phyloP scores from a whole-genome alignment of 2,113 vertebrate genomes.

The Lontra canadensis region DNA sequence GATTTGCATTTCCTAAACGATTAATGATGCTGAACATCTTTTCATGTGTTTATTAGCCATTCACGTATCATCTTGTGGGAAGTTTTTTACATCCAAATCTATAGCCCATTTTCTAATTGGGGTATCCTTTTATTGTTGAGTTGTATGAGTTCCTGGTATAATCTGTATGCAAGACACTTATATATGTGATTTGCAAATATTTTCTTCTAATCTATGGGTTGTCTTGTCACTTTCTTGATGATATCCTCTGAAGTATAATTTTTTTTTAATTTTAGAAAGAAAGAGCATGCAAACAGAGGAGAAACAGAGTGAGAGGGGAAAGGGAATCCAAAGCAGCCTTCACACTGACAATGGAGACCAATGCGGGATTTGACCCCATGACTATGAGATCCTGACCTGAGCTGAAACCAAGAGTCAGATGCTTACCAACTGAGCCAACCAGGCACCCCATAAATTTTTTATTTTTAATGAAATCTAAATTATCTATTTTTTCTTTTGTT shows the following conservation, averaged over 20 bases:
- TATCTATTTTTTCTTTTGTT: not conserved
- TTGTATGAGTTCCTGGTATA: not conserved
- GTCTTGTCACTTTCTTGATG: constrained; percentile 1
- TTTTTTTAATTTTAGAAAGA: not conserved
- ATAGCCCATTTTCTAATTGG: not conserved
- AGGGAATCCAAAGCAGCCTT: not conserved
- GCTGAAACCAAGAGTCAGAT: not conserved
- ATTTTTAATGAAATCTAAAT: constrained; percentile 20
- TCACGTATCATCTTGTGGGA: not conserved
- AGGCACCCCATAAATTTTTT: not conserved
- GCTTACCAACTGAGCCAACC: not conserved
- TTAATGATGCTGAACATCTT: not conserved
- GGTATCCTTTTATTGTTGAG: not conserved
- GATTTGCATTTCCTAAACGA: not conserved
- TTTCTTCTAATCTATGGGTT: not conserved
- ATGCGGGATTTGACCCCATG: not conserved
- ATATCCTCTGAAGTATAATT: not conserved
- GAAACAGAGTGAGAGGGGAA: not conserved
- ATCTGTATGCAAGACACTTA: not conserved
- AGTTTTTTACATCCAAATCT: not conserved
- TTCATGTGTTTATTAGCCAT: not conserved
- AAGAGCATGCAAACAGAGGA: not conserved
- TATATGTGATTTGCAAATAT: not conserved
- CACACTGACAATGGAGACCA: not conserved
- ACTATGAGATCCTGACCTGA: not conserved